A percentile compares a stretch with the other conserved stretches of the same genome.
phyloP scores from a whole-genome alignment of 1,140 invertebrate species.

The Cherax quadricarinatus region DNA sequence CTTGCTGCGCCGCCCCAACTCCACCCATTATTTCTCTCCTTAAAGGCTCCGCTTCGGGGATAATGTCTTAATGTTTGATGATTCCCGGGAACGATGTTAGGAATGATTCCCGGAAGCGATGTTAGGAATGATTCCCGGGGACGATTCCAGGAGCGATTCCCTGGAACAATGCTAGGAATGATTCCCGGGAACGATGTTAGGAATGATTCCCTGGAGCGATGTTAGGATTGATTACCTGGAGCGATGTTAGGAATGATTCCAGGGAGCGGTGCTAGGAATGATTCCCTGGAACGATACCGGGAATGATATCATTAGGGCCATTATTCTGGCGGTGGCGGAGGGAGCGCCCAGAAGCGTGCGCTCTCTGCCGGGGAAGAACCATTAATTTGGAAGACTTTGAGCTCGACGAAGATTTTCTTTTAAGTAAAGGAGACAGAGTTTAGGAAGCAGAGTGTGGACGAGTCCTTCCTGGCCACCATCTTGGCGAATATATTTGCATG shows the following conservation, averaged over 20 bases:
- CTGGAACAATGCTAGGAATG: too few species aligned
- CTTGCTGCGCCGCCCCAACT: neutral
- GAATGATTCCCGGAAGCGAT: too few species aligned
- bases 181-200: too few species aligned
- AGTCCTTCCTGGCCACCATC: conserved; percentile 17
- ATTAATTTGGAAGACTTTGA: conserved; percentile 39
- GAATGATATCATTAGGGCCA: conserved; percentile 56
- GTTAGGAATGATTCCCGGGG: too few species aligned
- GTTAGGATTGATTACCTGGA: too few species aligned
- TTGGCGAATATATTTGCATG: conserved; percentile 59
- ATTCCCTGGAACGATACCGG: neutral
- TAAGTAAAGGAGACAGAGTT: too few species aligned
- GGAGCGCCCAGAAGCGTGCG: neutral
- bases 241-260: too few species aligned
- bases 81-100: neutral
- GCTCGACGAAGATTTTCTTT: too few species aligned
- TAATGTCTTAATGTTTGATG: conserved; percentile 49
- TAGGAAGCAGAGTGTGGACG: neutral
- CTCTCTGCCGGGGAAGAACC: neutral
- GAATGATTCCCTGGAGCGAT: too few species aligned
- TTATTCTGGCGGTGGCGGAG: conserved; percentile 24
- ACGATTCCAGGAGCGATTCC: too few species aligned
- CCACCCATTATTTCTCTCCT: conserved; percentile 43
- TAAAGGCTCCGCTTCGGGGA: conserved; percentile 31
- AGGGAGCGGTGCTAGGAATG: too few species aligned